A percentile compares a stretch with the other conserved stretches of the same genome.
These are phyloP conservation scores for Schrankia costaestrigalis DNA, from an alignment of 2,888 invertebrate genomes.

Conservation along the genomic window DNA sequence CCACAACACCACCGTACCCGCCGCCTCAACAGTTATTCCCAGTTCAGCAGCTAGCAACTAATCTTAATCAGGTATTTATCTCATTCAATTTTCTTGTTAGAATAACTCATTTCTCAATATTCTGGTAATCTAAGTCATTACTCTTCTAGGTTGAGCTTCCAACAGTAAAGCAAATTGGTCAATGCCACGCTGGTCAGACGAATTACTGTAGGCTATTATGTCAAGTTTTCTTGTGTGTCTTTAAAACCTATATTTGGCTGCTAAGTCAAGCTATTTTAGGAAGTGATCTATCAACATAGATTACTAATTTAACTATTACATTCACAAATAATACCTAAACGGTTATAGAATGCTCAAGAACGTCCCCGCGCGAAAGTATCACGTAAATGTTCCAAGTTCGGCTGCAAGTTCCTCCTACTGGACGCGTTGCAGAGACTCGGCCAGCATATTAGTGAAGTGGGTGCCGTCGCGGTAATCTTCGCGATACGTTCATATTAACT, in stretches of 20 bases:
- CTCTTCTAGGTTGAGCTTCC: too few species aligned
- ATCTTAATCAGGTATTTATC: conserved; percentile 62
- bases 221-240: too few species aligned
- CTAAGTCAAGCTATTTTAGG: too few species aligned
- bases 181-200: too few species aligned
- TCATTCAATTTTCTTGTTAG: background rate
- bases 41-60: conserved; percentile 73
- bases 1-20: conserved; percentile 67
- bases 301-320: too few species aligned
- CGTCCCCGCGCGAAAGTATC: conserved; percentile 91
- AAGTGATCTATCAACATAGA: too few species aligned
- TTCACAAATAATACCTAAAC: conserved; percentile 4
- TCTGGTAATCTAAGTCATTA: too few species aligned
- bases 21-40: conserved; percentile 71
- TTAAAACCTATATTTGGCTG: too few species aligned
- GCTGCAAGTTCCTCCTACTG: conserved; percentile 81
- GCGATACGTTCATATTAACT: conserved; percentile 20
- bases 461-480: conserved; percentile 46
- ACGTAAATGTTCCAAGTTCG: conserved; percentile 89
- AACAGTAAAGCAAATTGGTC: too few species aligned
- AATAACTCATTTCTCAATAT: too few species aligned
- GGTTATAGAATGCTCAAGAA: conserved; percentile 76
- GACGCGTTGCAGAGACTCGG: conserved; percentile 66
- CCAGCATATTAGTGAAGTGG: conserved; percentile 56
- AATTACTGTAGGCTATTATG: too few species aligned